Evolutionary conservation across 2,797 vertebrate species (phyloP).

Genomic region (Crenichthys baileyi): DNA sequence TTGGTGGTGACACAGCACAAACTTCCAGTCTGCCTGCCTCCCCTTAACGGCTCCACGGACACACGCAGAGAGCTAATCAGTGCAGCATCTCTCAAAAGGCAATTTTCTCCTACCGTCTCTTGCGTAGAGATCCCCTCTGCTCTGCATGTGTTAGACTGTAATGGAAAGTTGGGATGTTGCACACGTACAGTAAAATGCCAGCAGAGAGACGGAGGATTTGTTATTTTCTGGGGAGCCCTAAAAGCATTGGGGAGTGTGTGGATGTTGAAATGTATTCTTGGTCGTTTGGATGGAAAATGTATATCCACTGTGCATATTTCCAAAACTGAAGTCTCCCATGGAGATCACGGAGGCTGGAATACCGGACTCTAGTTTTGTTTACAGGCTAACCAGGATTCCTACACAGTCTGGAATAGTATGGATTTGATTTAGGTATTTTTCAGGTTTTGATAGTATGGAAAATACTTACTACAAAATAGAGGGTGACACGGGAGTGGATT

Average conservation of each 20-base stretch:
- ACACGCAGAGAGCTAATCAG: conserved; percentile 71
- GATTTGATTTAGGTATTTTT: too few species aligned
- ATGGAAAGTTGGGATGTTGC: conserved; percentile 45
- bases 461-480: too few species aligned
- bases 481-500: too few species aligned
- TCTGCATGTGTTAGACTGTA: conserved; percentile 56
- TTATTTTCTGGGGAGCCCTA: conserved; percentile 45
- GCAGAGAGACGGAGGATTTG: conserved; percentile 29
- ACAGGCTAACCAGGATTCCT: background rate
- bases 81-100: conserved; percentile 65
- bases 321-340: background rate
- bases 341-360: background rate
- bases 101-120: conserved; percentile 67
- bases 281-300: background rate
- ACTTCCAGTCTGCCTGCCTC: conserved; percentile 36
- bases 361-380: background rate
- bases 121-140: conserved; percentile 68
- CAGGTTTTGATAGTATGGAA: too few species aligned
- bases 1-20: conserved; percentile 54
- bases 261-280: background rate
- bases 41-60: conserved; percentile 67
- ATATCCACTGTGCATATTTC: background rate
- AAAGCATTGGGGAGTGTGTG: background rate
- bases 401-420: background rate
- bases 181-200: conserved; percentile 40